These are phyloP conservation scores for Gambusia affinis DNA, from an alignment of 2,113 vertebrate species.

Conservation along the genomic window DNA sequence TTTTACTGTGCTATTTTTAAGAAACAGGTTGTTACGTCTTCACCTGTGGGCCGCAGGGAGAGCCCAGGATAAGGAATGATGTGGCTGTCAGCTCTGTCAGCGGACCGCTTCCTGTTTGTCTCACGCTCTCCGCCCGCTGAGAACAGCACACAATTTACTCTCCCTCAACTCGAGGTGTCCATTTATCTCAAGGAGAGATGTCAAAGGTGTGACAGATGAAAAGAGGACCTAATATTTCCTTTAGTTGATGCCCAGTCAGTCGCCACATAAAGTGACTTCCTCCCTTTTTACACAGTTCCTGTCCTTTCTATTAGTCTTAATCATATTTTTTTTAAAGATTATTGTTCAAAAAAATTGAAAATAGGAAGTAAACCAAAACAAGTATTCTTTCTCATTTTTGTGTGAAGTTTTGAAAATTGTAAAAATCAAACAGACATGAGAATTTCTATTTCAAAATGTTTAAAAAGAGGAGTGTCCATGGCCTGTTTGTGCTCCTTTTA, in stretches of 20 bases:
- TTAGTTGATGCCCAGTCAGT: constrained; percentile 37
- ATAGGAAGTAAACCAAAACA: neutral
- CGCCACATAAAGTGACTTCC: constrained; percentile 19
- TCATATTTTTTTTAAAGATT: too few species aligned
- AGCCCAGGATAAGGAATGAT: constrained; percentile 50
- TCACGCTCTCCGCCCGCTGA: constrained; percentile 49
- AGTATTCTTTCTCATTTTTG: neutral
- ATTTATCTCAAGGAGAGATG: constrained; percentile 78
- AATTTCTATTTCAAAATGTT: neutral
- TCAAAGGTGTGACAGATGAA: constrained; percentile 75
- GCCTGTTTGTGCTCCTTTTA: neutral
- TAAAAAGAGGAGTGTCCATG: neutral
- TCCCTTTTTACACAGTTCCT: neutral
- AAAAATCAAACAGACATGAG: neutral
- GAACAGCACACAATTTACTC: constrained; percentile 64
- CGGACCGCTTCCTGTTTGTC: constrained; percentile 58
- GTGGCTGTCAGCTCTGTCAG: constrained; percentile 64
- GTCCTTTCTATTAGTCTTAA: neutral
- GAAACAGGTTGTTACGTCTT: constrained; percentile 45
- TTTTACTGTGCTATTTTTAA: constrained; percentile 35
- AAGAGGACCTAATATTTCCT: constrained; percentile 62
- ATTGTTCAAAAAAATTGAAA: neutral
- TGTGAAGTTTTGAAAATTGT: neutral
- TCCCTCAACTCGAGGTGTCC: constrained; percentile 59
- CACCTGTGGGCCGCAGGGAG: constrained; percentile 54